Evolutionary conservation across 1,140 invertebrate genomes (phyloP).

Genomic region (Batillaria attramentaria): DNA sequence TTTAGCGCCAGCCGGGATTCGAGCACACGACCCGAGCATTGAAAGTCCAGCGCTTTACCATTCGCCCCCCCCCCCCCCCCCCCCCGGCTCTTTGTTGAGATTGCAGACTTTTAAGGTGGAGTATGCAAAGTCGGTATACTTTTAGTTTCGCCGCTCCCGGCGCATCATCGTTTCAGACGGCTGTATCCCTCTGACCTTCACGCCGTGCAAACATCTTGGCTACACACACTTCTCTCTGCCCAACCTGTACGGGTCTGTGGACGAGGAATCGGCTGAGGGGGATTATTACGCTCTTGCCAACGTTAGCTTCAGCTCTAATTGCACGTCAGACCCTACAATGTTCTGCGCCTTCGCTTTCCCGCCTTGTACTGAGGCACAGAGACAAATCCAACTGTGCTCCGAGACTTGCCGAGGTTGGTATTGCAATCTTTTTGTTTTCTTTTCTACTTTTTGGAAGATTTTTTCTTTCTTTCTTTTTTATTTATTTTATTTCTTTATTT

Average conservation of each 20-base stretch:
- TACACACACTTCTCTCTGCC: slow-evolving; percentile 23
- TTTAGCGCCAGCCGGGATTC: no score
- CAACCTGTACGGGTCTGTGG: not conserved
- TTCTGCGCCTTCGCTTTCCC: slow-evolving; percentile 36
- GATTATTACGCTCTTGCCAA: slow-evolving; percentile 6
- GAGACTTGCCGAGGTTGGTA: slow-evolving; percentile 28
- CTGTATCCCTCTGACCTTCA: not conserved
- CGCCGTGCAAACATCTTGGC: not conserved
- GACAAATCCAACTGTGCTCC: slow-evolving; percentile 6
- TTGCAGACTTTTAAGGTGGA: no score
- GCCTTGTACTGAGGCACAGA: not conserved
- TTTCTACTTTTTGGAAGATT: not conserved
- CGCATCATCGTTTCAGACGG: not conserved
- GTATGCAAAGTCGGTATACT: no score
- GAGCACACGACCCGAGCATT: no score
- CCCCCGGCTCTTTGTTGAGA: not conserved
- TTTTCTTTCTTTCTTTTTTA: not conserved
- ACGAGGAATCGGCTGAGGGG: not conserved
- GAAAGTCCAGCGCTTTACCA: no score
- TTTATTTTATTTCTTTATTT: not conserved
- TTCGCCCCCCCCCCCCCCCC: not conserved
- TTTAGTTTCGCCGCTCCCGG: no score
- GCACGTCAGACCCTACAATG: slow-evolving; percentile 31
- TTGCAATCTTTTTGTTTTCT: no score
- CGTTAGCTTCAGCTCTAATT: slow-evolving; percentile 22